Evolutionary conservation across 2,888 invertebrate genomes (phyloP), one percentile per base, ranked within the genome.

Genomic region (Boloria euphrosyne): DNA sequence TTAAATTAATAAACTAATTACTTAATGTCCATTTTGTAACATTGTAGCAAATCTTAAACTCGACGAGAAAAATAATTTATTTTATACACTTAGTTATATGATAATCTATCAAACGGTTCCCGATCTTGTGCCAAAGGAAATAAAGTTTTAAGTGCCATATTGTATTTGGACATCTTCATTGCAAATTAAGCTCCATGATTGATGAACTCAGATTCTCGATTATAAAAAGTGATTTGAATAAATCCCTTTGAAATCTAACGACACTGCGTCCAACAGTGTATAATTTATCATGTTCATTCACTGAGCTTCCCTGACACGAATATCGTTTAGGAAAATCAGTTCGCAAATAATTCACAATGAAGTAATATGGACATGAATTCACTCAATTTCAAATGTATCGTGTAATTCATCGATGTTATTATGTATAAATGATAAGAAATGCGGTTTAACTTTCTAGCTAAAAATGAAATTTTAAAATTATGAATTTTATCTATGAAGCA

Each of bases 211-310:
- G 64, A 65, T 38, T 51, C 47, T 27, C 60, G 65, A 60, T 65
- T 65, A 65, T 52, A 65, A 65, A 65, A 65, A 54, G 65, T 53
- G 52, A 49, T 65, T 54, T 60, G 65, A 65, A 65, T 65, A 49
- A 60, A 65, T 53, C 47, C 59, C 53, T 65, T 60, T 49, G 27
- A 47, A 60, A 65, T 65, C 60, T 59, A 65, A 65, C 58, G 64
- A 58, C 64, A 55, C 43, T 63, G 38, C 55, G 63, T 57, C 55
- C 50, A 63, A 63, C 63, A 27, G 16, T 50, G n/a, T 64, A 58
- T 52, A 51, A 64, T 64, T 64, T 52, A 64, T 58, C 64, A 57
- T 38, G 18, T 52, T 58, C 51, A 64, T 46, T 64, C 58, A 64
- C 57, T 27, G 46, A 52, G 14, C 13, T 43, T 46, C 14, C n/a